Evolutionary conservation across 2,888 invertebrate genomes (phyloP), one percentile per base, ranked within the genome.

Genomic region (Pardosa pseudoannulata): DNA sequence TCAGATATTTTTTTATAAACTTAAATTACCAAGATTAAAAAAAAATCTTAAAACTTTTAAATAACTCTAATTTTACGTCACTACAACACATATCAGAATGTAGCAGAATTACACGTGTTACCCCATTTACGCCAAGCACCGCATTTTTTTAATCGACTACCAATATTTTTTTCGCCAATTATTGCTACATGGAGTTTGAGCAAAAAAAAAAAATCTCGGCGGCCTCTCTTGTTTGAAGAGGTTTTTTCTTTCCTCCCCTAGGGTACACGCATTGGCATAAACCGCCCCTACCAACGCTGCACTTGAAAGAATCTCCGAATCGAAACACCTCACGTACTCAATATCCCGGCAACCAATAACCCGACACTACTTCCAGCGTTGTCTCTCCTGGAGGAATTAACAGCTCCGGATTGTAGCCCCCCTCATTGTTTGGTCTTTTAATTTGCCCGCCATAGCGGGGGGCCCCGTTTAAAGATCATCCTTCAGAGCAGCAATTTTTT

Each of bases 361-460:
- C 23, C 23, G 56, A 56, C 56, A 23, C 2, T 23, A 11, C 56
- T 23, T 3, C 19, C 23, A 19, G 3, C 6, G 41, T n/a, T n/a
- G 56, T 56, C 23, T 56, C 56, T 56, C 56, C 23, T 56, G 23
- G 23, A 56, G 2, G 56, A 56, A 56, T 56, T 56, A 56, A 56
- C 56, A 56, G 31, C 67, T 65, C 32, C 56, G 70, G 70, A 32
- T 78, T 78, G 56, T 62, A 56, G 32, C 56, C 56, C 56, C 56
- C 70, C n/a, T n/a, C 68, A 70, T 78, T 78, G 78, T 78, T 78
- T 78, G 78, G 68, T 32, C 56, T 78, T 78, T 78, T 78, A 78
- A 78, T 78, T 78, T 78, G 27, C 41, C 70, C 70, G 70, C 70
- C 28, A 41, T 27, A 70, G 46, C 68, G 32, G 50, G 50, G n/a